Conservation (phyloP, 2,113 vertebrate genomes). For the Dermatemys mawii region DNA sequence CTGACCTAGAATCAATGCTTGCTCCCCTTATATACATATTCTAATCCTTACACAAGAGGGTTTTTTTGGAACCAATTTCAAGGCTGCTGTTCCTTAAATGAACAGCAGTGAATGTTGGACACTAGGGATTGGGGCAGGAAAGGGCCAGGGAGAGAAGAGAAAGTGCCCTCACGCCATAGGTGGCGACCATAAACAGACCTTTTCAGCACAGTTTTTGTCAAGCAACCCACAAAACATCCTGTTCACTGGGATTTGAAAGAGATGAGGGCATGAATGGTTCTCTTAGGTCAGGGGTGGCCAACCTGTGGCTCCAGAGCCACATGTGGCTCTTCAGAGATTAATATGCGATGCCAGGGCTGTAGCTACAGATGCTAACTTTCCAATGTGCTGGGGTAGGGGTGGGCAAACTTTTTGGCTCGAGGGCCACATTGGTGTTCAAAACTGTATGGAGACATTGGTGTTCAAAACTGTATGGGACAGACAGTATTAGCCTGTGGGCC, state of each 20-base stretch:
- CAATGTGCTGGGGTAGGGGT: no score
- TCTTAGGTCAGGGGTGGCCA: no score
- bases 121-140: neutral
- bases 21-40: fast-evolving
- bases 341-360: no score
- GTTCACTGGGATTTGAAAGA: neutral
- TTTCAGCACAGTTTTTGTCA: neutral
- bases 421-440: no score
- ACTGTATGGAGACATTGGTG: no score
- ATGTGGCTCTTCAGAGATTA: no score
- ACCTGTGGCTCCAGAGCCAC: no score
- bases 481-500: no score
- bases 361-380: no score
- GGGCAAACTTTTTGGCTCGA: no score
- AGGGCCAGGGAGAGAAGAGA: neutral
- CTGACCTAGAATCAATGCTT: neutral
- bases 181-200: neutral
- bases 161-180: neutral
- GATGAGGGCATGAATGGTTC: neutral
- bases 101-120: neutral
- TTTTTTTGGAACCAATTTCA: neutral
- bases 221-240: neutral
- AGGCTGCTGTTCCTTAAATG: no score
- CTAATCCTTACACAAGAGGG: neutral
- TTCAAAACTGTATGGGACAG: no score